Evolutionary conservation across 2,888 invertebrate genomes (phyloP).

Genomic region (Lapara coniferarum): DNA sequence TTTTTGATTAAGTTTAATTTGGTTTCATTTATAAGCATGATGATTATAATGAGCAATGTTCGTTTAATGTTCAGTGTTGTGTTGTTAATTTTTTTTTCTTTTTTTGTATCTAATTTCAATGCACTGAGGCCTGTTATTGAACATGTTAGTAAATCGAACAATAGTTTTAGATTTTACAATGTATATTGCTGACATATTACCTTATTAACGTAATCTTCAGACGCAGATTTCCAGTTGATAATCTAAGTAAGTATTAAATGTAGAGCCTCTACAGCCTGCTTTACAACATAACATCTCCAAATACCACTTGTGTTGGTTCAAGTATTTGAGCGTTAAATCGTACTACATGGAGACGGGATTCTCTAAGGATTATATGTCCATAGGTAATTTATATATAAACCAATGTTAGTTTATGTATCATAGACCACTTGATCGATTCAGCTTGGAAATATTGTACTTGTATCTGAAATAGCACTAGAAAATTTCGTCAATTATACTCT

Average conservation of each 20-base stretch:
- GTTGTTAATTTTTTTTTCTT: no score
- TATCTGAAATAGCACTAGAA: no score
- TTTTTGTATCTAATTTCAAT: no score
- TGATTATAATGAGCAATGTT: not conserved
- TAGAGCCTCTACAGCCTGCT: not conserved
- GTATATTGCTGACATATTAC: slow-evolving; percentile 23
- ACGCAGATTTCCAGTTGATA: not conserved
- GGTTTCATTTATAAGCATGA: not conserved
- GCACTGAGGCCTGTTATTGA: not conserved
- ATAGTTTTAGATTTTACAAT: slow-evolving; percentile 6
- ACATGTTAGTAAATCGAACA: not conserved
- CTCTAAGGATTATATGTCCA: not conserved
- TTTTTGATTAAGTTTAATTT: slow-evolving; percentile 1
- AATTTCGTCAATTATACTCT: no score
- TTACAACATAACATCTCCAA: not conserved
- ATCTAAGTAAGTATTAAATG: slow-evolving; percentile 1
- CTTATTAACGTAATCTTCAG: slow-evolving; percentile 30
- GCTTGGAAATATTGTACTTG: no score
- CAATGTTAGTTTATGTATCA: no score
- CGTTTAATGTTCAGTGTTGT: not conserved
- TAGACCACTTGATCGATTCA: no score
- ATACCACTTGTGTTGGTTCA: slow-evolving; percentile 5
- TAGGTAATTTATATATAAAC: no score
- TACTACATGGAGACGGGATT: not conserved
- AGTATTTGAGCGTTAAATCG: slow-evolving; percentile 5